These are phyloP conservation scores for Xyrichtys novacula DNA, from an alignment of 2,797 vertebrate genomes.

Conservation along the genomic window DNA sequence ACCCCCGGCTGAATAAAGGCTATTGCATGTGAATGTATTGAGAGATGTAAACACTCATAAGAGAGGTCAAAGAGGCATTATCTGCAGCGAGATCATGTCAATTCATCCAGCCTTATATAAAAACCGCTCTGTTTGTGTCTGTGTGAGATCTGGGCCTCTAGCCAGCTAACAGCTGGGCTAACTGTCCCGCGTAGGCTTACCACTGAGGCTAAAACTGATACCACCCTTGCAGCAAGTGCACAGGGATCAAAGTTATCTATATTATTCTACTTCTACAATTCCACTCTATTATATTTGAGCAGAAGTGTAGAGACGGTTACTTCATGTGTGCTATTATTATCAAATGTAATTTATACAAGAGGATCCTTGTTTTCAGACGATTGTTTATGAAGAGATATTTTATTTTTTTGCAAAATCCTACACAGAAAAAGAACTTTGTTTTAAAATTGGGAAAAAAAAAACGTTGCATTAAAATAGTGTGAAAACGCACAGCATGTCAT, in stretches of 20 bases:
- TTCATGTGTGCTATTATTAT: slow-evolving; percentile 5
- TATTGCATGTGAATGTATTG: not conserved
- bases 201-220: slow-evolving; percentile 40
- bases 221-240: slow-evolving; percentile 1
- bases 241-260: not conserved
- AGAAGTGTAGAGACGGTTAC: not conserved
- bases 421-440: slow-evolving; percentile 2
- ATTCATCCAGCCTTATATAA: slow-evolving; percentile 13
- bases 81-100: not conserved
- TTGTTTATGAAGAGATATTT: slow-evolving; percentile 2
- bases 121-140: slow-evolving; percentile 14
- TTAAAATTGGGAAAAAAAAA: slow-evolving; percentile 15
- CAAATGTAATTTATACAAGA: not conserved
- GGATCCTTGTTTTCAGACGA: not conserved
- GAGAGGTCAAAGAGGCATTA: slow-evolving; percentile 15
- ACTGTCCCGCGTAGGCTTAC: slow-evolving; percentile 34
- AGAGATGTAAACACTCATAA: not conserved
- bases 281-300: slow-evolving; percentile 15
- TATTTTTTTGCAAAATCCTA: not conserved
- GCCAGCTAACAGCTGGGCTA: slow-evolving; percentile 55
- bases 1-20: not conserved
- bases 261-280: too few species aligned
- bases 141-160: slow-evolving; percentile 44
- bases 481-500: slow-evolving; percentile 26
- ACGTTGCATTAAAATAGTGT: slow-evolving; percentile 27